phyloP scores from a whole-genome alignment of 2,888 invertebrate species.

The Synanthedon myopaeformis region DNA sequence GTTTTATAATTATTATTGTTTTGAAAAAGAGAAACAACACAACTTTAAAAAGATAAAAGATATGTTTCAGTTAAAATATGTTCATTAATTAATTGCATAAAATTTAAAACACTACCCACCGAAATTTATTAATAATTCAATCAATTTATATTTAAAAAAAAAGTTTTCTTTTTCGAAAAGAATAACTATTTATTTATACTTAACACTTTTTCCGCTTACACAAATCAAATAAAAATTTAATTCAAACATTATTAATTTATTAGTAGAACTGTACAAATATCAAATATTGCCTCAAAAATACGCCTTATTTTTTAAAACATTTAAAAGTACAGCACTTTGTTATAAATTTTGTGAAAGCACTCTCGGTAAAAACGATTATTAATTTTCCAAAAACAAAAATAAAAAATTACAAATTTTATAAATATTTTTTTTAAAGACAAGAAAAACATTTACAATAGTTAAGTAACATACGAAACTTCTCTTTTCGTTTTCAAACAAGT shows the following conservation, averaged over 20 bases:
- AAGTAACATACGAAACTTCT: no score
- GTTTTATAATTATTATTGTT: no score
- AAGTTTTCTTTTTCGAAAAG: conserved; percentile 67
- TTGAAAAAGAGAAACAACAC: no score
- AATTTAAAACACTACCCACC: no score
- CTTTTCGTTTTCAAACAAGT: background rate
- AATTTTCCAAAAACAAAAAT: conserved; percentile 2
- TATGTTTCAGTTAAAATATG: no score
- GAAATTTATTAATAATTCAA: conserved; percentile 10
- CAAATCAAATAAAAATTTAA: conserved; percentile 29
- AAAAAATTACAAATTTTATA: conserved; percentile 28
- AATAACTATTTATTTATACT: conserved; percentile 46
- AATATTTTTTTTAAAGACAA: background rate
- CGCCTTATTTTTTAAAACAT: conserved; percentile 12
- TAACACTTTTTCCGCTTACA: conserved; percentile 15
- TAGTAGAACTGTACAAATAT: conserved; percentile 29
- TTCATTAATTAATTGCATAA: no score
- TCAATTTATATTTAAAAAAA: conserved; percentile 35
- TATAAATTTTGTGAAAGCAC: conserved; percentile 47
- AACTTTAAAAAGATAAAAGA: no score
- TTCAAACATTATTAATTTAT: conserved; percentile 30
- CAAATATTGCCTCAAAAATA: conserved; percentile 25
- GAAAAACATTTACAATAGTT: no score
- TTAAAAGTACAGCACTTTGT: conserved; percentile 34
- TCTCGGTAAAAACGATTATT: conserved; percentile 36